phyloP scores from a whole-genome alignment of 2,888 invertebrate genomes.

The Linyphia triangularis region DNA sequence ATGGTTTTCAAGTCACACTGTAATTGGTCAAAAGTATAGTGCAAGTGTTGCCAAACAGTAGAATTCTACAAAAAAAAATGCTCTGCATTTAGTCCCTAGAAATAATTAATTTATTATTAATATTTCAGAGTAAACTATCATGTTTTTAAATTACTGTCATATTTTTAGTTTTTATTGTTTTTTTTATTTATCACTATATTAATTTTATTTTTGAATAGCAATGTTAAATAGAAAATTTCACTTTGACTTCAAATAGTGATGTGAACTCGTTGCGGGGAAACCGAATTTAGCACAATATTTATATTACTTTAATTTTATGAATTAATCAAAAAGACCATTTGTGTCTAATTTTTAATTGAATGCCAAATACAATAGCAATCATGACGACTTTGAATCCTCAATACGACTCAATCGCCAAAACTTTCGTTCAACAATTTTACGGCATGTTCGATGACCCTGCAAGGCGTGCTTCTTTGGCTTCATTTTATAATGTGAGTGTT shows the following conservation, averaged over 20 bases:
- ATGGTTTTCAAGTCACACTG: too few relatives aligned
- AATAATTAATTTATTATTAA: not conserved
- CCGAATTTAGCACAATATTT: slow-evolving; percentile 32
- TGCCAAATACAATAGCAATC: not conserved
- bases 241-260: slow-evolving; percentile 32
- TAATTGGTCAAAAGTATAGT: too few relatives aligned
- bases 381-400: slow-evolving; percentile 85
- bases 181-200: not conserved
- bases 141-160: not conserved
- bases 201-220: not conserved
- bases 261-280: slow-evolving; percentile 51
- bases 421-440: slow-evolving; percentile 97
- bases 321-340: not conserved
- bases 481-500: slow-evolving; percentile 94
- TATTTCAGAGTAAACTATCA: not conserved
- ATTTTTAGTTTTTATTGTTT: not conserved
- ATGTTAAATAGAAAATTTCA: slow-evolving; percentile 2
- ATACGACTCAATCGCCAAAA: slow-evolving; percentile 95
- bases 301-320: slow-evolving; percentile 5
- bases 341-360: slow-evolving; percentile 12
- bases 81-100: not conserved
- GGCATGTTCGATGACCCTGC: slow-evolving; percentile 92
- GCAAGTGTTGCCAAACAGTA: too few relatives aligned
- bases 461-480: slow-evolving; percentile 90
- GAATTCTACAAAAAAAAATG: too few relatives aligned